Evolutionary conservation across 2,113 vertebrate species (phyloP), one percentile per base, ranked within the genome.

Genomic region (Hippolais icterina): DNA sequence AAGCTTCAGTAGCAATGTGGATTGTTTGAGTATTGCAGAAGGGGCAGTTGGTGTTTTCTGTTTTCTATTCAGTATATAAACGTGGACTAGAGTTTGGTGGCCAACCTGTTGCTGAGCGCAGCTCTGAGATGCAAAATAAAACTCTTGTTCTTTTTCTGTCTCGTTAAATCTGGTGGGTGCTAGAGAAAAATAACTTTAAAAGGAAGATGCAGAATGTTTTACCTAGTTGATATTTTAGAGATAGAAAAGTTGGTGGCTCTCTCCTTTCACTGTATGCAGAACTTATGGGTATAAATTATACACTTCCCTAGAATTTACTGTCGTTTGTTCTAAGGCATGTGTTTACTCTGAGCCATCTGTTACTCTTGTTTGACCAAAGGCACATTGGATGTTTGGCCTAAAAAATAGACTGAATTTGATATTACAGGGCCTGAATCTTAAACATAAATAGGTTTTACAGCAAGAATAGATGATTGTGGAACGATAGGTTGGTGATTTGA

Each of bases 21-120:
- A 31, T 60, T 82, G 35, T 29, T 72, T 72, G 28, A 22, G 7
- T 44, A 22, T 49, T 47, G 17, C 52, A 89, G 52, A 66, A 44
- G 76, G 52, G 27, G 19, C 31, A 71, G 18, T 39, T 76, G 68
- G 6, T 70, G 11, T 42, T 75, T 69, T 79, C 46, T 52, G 18
- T 59, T 11, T 64, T 83, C 71, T 66, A 3, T 63, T 78, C 12
- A 17, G 21, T 28, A 5, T 15, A 3, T n/a, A 39, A 65, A 50
- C 9, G 20, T n/a, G 33, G 10, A 5, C n/a, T 66, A 12, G 54
- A 49, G 8, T 89, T 79, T 56, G 17, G 37, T 42, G 25, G 56
- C 20, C 2, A 5, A 3, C 46, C 21, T 75, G 35, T 50, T 57
- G 28, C 25, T 20, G 39, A 46, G 16, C 0, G 0, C 14, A 8